Evolutionary conservation across 2,797 vertebrate species (phyloP).

Genomic region (Cossypha heuglini): DNA sequence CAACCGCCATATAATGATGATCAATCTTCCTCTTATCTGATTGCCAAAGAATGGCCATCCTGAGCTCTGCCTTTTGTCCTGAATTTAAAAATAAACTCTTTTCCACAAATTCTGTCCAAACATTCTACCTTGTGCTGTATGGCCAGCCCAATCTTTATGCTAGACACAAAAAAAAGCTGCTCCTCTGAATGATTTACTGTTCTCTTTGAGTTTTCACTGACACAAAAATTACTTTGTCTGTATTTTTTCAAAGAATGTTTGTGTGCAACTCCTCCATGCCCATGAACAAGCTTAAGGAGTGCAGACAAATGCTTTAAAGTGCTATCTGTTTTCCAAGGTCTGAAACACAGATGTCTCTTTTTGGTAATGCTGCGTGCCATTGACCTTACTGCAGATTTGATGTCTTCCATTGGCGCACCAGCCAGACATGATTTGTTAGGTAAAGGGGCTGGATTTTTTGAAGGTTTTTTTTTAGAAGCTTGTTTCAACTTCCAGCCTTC

Average conservation of each 20-base stretch:
- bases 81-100: neutral
- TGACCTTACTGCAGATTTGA: constrained; percentile 49
- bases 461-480: neutral
- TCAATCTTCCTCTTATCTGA: constrained; percentile 1
- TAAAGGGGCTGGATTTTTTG: neutral
- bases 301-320: constrained; percentile 63
- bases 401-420: neutral
- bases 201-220: neutral
- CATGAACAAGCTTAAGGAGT: constrained; percentile 41
- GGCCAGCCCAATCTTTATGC: neutral
- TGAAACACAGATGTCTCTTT: constrained; percentile 73
- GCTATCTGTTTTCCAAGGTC: constrained; percentile 62
- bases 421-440: constrained; percentile 18
- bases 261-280: constrained; percentile 61
- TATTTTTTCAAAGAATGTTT: constrained; percentile 33
- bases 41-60: neutral
- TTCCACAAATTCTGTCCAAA: neutral
- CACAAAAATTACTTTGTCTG: neutral
- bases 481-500: neutral
- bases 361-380: constrained; percentile 57
- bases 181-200: neutral
- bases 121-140: neutral
- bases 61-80: neutral
- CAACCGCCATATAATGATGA: neutral
- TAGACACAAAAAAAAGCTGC: neutral